Base-by-base conservation (phyloP, 1,140 invertebrate species). In the Euura saliciscinereae region DNA sequence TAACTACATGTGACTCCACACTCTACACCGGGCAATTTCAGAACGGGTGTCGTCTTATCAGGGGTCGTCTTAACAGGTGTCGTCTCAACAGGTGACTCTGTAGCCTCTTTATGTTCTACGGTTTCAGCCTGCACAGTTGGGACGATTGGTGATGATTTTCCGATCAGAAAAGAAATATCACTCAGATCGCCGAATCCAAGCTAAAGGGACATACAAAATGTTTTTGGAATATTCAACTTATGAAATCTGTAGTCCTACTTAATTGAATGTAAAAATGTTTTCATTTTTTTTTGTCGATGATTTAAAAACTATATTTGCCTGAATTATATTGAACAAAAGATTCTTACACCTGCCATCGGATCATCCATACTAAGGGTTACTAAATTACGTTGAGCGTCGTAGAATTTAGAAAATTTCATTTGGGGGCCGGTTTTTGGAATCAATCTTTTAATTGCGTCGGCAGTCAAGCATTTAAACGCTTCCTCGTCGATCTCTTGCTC, bases 321-420 rank as follows among this genome's bases (percentile, higher is more conserved):
- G 2, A 1, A 51, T 51, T 51, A 51, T 51, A 51, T 51, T 51
- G 46, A 51, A 51, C 46, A 51, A 51, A 51, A 51, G 46, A 51
- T 6, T 51, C 46, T 51, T 51, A 51, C 46, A 51, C 46, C 46
- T 51, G 46, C 46, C 46, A 51, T 51, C 2, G 46, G 46, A 2
- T 51, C 46, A 51, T 51, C 46, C 46, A 51, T 51, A 51, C 46
- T 51, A 51, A 51, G 6, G 46, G 6, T 51, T 6, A 51, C 46
- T 51, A 51, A 51, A 51, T 51, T 51, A 51, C 11, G 46, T 51
- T 51, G 46, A 51, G 46, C 46, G 46, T 51, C 46, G 46, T 51
- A 51, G 46, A 51, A 51, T 11, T 51, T 51, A 51, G 46, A 51
- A 51, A 51, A 51, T 51, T 51, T 51, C 46, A 51, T 51, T 51